Conservation (phyloP, 2,888 invertebrate species). For the Leptopilina syphax region DNA sequence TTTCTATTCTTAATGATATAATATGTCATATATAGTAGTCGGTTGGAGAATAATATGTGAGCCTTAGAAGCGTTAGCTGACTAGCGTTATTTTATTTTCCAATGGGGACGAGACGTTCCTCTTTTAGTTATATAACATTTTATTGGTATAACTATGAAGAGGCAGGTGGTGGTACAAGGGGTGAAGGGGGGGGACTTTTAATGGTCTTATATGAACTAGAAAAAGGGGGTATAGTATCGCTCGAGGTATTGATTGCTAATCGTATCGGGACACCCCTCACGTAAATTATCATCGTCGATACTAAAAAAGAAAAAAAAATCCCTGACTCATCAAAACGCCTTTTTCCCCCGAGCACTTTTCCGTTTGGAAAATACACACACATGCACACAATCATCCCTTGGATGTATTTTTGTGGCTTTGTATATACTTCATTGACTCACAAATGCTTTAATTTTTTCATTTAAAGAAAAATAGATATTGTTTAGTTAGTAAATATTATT, state of each 20-base stretch:
- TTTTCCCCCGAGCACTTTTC: slow-evolving; percentile 41
- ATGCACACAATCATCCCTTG: neutral
- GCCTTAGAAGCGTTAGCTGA: slow-evolving; percentile 25
- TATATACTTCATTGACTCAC: neutral
- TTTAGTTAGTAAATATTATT: too few species aligned
- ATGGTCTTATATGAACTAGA: slow-evolving; percentile 43
- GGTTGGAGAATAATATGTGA: neutral
- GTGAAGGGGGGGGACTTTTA: slow-evolving; percentile 24
- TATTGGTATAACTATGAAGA: slow-evolving; percentile 1
- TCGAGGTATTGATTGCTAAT: slow-evolving; percentile 72
- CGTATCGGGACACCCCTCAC: slow-evolving; percentile 69
- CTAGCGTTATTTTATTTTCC: slow-evolving; percentile 24
- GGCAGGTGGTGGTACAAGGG: neutral
- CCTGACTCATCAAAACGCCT: slow-evolving; percentile 69
- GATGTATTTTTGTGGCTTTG: slow-evolving; percentile 14
- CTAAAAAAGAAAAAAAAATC: slow-evolving; percentile 61
- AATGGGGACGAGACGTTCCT: slow-evolving; percentile 2
- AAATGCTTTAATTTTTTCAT: too few species aligned
- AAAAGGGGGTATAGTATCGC: slow-evolving; percentile 56
- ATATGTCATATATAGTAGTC: neutral
- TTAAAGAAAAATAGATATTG: too few species aligned
- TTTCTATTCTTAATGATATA: neutral
- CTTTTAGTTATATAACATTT: slow-evolving; percentile 25
- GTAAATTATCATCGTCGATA: slow-evolving; percentile 72
- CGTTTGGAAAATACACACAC: slow-evolving; percentile 12